Base-by-base conservation (phyloP, 2,113 vertebrate species). In the Elanoides forficatus region DNA sequence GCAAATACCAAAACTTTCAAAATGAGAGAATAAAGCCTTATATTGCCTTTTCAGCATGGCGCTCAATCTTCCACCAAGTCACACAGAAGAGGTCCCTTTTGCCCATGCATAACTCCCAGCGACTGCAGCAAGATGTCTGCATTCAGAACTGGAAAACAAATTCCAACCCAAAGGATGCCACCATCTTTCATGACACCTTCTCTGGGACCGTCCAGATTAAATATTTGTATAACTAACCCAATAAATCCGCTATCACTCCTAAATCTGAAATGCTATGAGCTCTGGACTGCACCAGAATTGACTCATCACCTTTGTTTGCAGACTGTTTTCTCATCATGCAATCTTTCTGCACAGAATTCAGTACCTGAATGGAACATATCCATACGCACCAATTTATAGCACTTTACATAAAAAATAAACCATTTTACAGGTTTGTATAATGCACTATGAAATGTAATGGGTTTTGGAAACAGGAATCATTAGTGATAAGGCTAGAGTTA, bases 61-160 rank as follows among this genome's bases (percentile, higher is more conserved):
- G 29, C 2, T 70, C 15, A 16, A 16, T 71, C 18, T 62, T 62
- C 52, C 7, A 53, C 29, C 4, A n/a, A 55, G 56, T 67, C 34
- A 50, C 20, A 53, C 9, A 52, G 16, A 74, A 62, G 6, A 55
- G 13, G 6, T 83, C 42, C 19, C 12, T 81, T 83, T 70, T 50
- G 7, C 42, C 18, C 4, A 0, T 29, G 27, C 4, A 7, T 12
- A 47, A 13, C 7, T 55, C n/a, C 19, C 26, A 78, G 20, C 0
- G 2, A 74, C 16, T 23, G 8, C 45, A 93, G 36, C n/a, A 53
- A 16, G 7, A n/a, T 7, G 3, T 26, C 48, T 71, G 32, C n/a
- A 21, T 38, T 82, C 43, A 82, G 14, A 93, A 67, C 26, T 9
- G 1, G 29, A 94, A 72, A 58, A 58, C 21, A 73, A 66, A 81